phyloP scores from a whole-genome alignment of 35 echinoderm and acorn worm species.

The Nesometra sesokonis region DNA sequence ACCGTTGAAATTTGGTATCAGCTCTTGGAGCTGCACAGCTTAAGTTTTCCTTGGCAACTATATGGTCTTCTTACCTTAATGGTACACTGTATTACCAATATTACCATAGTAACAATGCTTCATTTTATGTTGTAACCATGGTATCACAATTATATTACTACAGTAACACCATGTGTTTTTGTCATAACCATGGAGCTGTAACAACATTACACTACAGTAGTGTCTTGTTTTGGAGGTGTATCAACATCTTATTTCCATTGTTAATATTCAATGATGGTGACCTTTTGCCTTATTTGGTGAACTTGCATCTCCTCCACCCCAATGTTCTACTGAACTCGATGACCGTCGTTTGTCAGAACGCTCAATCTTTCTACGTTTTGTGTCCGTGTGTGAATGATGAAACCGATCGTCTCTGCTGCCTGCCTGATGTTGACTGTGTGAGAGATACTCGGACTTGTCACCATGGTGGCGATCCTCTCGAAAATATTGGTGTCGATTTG shows the following conservation, averaged over 20 bases:
- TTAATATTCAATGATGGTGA: neutral
- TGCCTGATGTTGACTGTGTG: constrained; percentile 40
- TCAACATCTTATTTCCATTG: neutral
- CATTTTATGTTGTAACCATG: too few species aligned
- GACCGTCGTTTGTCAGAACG: neutral
- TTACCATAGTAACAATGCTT: too few species aligned
- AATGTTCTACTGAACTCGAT: constrained; percentile 4
- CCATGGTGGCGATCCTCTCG: constrained; percentile 20
- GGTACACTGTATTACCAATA: too few species aligned
- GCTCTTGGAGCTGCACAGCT: too few species aligned
- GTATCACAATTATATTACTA: too few species aligned
- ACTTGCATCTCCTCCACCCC: constrained; percentile 8
- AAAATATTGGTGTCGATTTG: neutral
- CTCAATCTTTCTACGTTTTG: constrained; percentile 34
- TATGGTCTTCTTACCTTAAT: too few species aligned
- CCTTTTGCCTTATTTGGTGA: neutral
- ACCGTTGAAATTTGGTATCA: too few species aligned
- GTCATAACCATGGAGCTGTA: too few species aligned
- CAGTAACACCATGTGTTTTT: too few species aligned
- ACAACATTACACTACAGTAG: too few species aligned
- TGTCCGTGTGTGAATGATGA: constrained; percentile 49
- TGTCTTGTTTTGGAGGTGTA: too few species aligned
- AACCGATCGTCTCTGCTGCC: constrained; percentile 44
- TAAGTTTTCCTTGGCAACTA: too few species aligned
- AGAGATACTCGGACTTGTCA: constrained; percentile 30